A percentile compares a stretch with the other conserved stretches of the same genome.
These are phyloP conservation scores for Sarcoramphus papa DNA, from an alignment of 2,797 vertebrate genomes.

Conservation along the genomic window DNA sequence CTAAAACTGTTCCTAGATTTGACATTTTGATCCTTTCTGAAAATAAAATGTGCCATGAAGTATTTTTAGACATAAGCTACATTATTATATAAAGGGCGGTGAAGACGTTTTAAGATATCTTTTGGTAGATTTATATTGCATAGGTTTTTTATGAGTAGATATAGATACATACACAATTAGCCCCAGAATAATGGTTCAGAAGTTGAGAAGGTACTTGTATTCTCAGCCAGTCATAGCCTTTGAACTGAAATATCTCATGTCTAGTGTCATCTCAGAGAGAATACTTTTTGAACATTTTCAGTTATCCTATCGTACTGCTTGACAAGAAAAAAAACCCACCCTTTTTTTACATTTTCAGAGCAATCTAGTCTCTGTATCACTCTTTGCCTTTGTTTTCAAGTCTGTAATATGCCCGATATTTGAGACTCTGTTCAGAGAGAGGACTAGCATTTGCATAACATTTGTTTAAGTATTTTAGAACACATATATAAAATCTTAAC, in stretches of 20 bases:
- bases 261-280: not conserved
- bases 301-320: not conserved
- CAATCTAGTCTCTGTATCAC: not conserved
- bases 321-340: rapidly evolving
- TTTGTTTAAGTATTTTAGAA: not conserved
- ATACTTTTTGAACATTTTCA: not conserved
- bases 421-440: not conserved
- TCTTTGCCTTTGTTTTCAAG: not conserved
- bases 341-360: not conserved
- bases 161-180: not conserved
- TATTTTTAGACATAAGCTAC: not conserved
- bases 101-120: not conserved
- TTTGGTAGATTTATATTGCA: not conserved
- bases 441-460: not conserved
- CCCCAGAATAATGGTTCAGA: not conserved
- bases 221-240: not conserved
- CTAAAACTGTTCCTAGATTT: conserved; percentile 18
- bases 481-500: not conserved
- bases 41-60: not conserved
- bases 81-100: not conserved
- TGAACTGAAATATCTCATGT: not conserved
- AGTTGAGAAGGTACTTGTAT: not conserved
- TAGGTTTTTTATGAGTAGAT: not conserved
- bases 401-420: not conserved
- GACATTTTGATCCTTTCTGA: conserved; percentile 35